These are phyloP conservation scores for Drosophila ohnishii DNA, from an alignment of 1,140 invertebrate genomes.

Conservation along the genomic window DNA sequence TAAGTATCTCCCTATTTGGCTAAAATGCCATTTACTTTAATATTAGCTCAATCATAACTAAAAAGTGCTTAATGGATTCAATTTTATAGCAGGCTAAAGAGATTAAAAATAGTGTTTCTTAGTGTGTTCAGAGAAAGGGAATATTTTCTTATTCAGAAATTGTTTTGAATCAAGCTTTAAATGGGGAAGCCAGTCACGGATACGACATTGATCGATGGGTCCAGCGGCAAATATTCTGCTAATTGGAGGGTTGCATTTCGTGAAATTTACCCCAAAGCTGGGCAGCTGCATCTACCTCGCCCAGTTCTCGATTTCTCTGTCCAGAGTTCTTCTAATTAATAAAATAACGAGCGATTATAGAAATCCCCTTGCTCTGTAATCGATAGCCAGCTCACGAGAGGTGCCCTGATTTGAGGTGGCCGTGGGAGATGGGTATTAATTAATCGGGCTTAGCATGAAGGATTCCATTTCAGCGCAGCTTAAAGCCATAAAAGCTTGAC, in stretches of 20 bases:
- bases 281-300: constrained; percentile 44
- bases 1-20: constrained; percentile 83
- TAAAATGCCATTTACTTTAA: neutral
- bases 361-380: constrained; percentile 46
- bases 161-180: neutral
- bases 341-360: constrained; percentile 56
- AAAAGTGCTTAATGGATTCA: constrained; percentile 1
- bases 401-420: constrained; percentile 1
- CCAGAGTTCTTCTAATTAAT: constrained; percentile 57
- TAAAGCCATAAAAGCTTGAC: constrained; percentile 40
- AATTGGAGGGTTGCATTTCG: constrained; percentile 66
- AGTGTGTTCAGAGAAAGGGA: neutral
- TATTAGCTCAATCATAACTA: neutral
- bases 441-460: constrained; percentile 30
- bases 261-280: constrained; percentile 10
- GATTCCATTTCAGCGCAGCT: constrained; percentile 14
- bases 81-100: neutral
- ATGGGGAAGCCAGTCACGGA: neutral
- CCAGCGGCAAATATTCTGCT: constrained; percentile 50
- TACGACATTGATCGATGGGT: constrained; percentile 68
- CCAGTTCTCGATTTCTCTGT: neutral
- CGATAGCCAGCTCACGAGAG: constrained; percentile 46
- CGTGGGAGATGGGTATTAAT: constrained; percentile 20
- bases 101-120: neutral
- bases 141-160: neutral